A percentile compares a stretch with the other conserved stretches of the same genome.
Evolutionary conservation across 2,888 invertebrate species (phyloP).

Genomic region (Dichetophora obliterata): DNA sequence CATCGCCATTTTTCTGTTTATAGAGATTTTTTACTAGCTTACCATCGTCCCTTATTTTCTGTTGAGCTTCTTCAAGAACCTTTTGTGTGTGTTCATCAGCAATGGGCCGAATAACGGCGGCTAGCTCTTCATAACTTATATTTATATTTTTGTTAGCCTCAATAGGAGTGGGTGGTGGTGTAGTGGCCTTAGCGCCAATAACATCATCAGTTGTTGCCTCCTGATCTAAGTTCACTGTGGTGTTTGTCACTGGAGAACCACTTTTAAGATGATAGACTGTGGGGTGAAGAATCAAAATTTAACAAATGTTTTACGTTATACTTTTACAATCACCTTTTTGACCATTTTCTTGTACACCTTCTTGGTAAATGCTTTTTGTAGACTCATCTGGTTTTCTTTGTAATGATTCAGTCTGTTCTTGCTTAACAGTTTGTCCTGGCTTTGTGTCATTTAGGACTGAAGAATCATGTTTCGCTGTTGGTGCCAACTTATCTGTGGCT

Average conservation of each 20-base stretch:
- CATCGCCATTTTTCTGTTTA: background rate
- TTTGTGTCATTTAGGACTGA: background rate
- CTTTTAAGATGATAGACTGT: background rate
- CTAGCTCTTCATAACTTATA: conserved; percentile 31
- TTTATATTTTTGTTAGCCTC: conserved; percentile 39
- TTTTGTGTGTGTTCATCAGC: conserved; percentile 49
- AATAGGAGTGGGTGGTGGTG: conserved; percentile 52
- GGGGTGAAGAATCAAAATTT: background rate
- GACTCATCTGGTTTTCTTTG: background rate
- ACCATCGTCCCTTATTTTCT: conserved; percentile 51
- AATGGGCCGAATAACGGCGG: conserved; percentile 42
- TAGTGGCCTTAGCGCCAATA: conserved; percentile 12
- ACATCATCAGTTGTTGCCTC: background rate
- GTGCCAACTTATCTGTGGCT: conserved; percentile 52
- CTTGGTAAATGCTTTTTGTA: background rate
- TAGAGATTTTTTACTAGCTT: conserved; percentile 24
- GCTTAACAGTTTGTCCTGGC: too few species aligned
- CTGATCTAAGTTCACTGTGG: background rate
- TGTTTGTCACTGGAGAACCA: background rate
- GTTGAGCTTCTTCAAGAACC: conserved; percentile 47
- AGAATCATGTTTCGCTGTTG: conserved; percentile 15
- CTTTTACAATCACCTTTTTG: background rate
- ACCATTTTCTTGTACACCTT: background rate
- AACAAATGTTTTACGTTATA: background rate
- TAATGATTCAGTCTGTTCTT: too few species aligned